Evolutionary conservation across 2,888 invertebrate species (phyloP).

Genomic region (Zhuqinia jingwanae): DNA sequence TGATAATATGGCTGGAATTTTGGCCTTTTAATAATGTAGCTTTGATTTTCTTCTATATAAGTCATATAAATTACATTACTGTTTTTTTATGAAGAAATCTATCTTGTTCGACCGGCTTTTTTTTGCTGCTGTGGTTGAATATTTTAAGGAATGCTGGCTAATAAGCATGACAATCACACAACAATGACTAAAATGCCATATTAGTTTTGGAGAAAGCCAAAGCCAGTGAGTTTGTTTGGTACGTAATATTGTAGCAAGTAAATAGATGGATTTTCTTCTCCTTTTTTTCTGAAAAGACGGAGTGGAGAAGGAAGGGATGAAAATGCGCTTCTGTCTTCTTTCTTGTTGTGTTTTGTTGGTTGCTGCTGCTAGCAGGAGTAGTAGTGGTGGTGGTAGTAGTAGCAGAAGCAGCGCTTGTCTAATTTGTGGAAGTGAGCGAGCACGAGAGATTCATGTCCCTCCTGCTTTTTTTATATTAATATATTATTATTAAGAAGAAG

Average conservation of each 20-base stretch:
- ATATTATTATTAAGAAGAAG: conserved; percentile 37
- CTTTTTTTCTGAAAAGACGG: neutral
- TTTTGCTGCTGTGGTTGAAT: no score
- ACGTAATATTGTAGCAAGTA: no score
- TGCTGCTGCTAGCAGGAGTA: no score
- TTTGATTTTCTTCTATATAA: conserved; percentile 15
- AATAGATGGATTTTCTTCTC: neutral
- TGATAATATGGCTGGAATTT: conserved; percentile 29
- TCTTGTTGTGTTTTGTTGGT: no score
- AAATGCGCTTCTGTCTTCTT: conserved; percentile 33
- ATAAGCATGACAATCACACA: conserved; percentile 35
- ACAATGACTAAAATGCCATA: conserved; percentile 38
- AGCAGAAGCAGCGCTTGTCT: conserved; percentile 30
- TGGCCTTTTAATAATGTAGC: neutral
- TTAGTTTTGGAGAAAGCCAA: conserved; percentile 1
- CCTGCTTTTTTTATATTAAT: conserved; percentile 9
- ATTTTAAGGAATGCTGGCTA: conserved; percentile 19
- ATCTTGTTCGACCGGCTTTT: neutral
- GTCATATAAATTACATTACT: neutral
- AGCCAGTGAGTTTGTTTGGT: neutral
- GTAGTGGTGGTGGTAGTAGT: no score
- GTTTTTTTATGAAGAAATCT: neutral
- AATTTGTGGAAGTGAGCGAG: conserved; percentile 22
- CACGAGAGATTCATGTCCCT: conserved; percentile 36
- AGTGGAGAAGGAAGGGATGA: neutral